Percentiles rank a stretch among this genome's conserved stretches.
Conservation (phyloP, 1,140 invertebrate species). For the Calliopsis andreniformis region DNA sequence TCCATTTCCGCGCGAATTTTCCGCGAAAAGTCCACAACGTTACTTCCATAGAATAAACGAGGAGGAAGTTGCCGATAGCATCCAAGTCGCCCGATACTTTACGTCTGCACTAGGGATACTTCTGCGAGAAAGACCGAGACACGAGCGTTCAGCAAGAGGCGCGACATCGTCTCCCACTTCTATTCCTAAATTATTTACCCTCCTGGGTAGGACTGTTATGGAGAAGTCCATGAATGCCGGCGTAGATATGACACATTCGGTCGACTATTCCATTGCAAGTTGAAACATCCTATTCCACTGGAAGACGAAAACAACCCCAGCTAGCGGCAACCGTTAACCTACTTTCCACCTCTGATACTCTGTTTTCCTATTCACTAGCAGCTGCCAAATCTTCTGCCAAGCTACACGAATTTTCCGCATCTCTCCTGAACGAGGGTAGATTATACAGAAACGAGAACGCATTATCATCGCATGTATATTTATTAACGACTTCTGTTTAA, state of each 20-base stretch:
- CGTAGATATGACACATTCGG: slow-evolving; percentile 35
- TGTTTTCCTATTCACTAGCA: slow-evolving; percentile 22
- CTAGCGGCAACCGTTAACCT: slow-evolving; percentile 38
- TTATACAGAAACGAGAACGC: background rate
- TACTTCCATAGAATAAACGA: slow-evolving; percentile 17
- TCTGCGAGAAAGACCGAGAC: background rate
- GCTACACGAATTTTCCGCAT: slow-evolving; percentile 10
- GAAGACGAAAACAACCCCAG: slow-evolving; percentile 39
- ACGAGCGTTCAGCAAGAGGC: slow-evolving; percentile 35
- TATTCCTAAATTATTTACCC: slow-evolving; percentile 69
- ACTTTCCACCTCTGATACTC: slow-evolving; percentile 11
- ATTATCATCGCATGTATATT: slow-evolving; percentile 3
- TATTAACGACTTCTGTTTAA: background rate
- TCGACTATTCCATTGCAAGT: slow-evolving; percentile 13
- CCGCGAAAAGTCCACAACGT: slow-evolving; percentile 25
- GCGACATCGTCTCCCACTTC: slow-evolving; percentile 62
- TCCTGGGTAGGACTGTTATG: slow-evolving; percentile 16
- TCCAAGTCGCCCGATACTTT: slow-evolving; percentile 26
- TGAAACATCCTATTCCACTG: background rate
- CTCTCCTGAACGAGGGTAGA: background rate
- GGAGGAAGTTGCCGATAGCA: slow-evolving; percentile 2
- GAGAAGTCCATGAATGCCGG: slow-evolving; percentile 42
- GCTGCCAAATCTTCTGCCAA: slow-evolving; percentile 42
- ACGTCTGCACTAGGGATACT: slow-evolving; percentile 12
- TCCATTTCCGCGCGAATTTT: background rate